These are phyloP conservation scores for Melolontha melolontha DNA, from an alignment of 2,888 invertebrate genomes.

Conservation along the genomic window DNA sequence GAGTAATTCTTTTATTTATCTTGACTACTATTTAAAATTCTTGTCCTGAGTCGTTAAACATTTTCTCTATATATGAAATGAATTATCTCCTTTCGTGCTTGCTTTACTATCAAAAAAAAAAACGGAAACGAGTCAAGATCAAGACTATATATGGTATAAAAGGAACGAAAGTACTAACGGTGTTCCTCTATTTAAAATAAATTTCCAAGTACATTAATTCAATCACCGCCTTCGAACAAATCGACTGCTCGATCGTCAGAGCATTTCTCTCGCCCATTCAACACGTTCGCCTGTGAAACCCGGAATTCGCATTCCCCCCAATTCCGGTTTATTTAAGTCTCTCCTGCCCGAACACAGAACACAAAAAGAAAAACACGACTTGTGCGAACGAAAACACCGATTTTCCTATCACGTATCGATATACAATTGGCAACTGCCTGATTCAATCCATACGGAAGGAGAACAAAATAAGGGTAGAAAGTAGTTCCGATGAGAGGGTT, in stretches of 20 bases:
- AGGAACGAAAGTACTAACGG: slow-evolving; percentile 9
- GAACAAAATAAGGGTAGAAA: slow-evolving; percentile 31
- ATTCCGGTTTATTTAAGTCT: slow-evolving; percentile 29
- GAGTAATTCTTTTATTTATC: too few relatives aligned
- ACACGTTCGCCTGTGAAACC: slow-evolving; percentile 23
- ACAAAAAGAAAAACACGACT: slow-evolving; percentile 11
- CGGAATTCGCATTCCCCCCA: slow-evolving; percentile 6
- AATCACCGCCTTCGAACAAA: slow-evolving; percentile 30
- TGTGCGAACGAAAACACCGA: slow-evolving; percentile 27
- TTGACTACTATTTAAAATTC: too few relatives aligned
- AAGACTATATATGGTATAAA: too few relatives aligned
- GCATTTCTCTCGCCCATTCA: slow-evolving; percentile 28
- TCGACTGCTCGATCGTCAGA: slow-evolving; percentile 31
- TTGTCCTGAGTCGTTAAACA: too few relatives aligned
- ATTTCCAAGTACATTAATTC: slow-evolving; percentile 34
- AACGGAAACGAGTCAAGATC: too few relatives aligned
- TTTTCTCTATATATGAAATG: too few relatives aligned
- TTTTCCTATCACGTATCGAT: slow-evolving; percentile 45
- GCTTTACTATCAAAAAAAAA: too few relatives aligned
- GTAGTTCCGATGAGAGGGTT: slow-evolving; percentile 25
- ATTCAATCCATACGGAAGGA: slow-evolving; percentile 34
- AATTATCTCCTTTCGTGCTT: too few relatives aligned
- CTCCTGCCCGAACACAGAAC: slow-evolving; percentile 2
- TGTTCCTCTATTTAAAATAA: slow-evolving; percentile 32
- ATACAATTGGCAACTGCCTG: slow-evolving; percentile 43